These are phyloP conservation scores for Excalfactoria chinensis DNA, from an alignment of 2,113 vertebrate genomes.

Conservation along the genomic window DNA sequence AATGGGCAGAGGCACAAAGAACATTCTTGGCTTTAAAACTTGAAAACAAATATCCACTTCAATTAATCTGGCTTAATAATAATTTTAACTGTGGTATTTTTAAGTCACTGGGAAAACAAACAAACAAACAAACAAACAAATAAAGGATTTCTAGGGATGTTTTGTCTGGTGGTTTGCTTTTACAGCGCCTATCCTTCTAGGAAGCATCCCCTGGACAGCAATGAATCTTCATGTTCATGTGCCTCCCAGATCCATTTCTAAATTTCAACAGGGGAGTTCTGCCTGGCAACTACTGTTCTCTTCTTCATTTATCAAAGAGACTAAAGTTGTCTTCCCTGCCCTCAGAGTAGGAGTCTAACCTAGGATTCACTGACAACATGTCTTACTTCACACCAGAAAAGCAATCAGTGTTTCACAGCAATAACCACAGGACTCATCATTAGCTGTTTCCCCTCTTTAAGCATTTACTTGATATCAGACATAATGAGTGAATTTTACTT, in stretches of 20 bases:
- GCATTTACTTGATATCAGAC: background rate
- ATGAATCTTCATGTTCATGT: background rate
- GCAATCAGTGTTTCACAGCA: background rate
- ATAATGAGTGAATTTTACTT: background rate
- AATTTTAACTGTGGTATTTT: slow-evolving; percentile 48
- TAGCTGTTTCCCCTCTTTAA: background rate
- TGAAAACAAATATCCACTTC: slow-evolving; percentile 32
- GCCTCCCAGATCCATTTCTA: background rate
- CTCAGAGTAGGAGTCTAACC: background rate
- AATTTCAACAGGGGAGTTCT: background rate
- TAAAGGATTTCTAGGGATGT: background rate
- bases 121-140: background rate
- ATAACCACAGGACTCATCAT: background rate
- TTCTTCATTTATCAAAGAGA: background rate
- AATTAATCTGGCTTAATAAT: slow-evolving; percentile 52
- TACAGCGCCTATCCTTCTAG: background rate
- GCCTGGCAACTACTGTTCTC: background rate
- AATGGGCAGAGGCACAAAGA: slow-evolving; percentile 45
- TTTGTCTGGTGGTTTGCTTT: background rate
- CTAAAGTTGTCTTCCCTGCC: fast-evolving
- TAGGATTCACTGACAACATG: background rate
- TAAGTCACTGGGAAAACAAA: slow-evolving; percentile 1
- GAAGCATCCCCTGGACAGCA: background rate
- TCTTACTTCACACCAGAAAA: background rate
- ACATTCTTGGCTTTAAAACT: slow-evolving; percentile 37